Evolutionary conservation across 2,797 vertebrate species (phyloP), one percentile per base, ranked within the genome.

Genomic region (Myotis daubentonii): DNA sequence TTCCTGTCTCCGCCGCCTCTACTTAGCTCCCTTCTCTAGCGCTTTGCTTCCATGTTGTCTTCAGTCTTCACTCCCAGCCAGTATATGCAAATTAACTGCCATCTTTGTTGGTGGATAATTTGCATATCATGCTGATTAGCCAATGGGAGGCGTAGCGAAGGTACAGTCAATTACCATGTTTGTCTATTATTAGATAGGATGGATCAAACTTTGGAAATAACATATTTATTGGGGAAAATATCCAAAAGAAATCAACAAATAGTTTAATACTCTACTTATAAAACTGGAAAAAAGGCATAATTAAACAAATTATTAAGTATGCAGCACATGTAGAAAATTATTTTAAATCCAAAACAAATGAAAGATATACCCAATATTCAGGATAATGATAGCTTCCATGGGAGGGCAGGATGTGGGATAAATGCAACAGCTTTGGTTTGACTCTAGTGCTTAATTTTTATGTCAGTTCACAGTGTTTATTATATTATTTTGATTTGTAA

Each of bases 301-400:
- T 19, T 36, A 60, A 57, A 75, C 20, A 62, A 49, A 49, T n/a
- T 20, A 84, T 51, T 70, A 70, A 30, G n/a, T 10, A 86, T 36
- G 53, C 0, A 57, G 55, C 17, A 51, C 19, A 36, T 5, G 4
- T 23, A 80, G 28, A 88, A 80, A 95, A 28, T 13, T 19, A 44
- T 23, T 94, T 86, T 80, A n/a, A 41, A 78, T 86, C 66, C 3
- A 88, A 91, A 41, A 6, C 4, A 86, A 79, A 91, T 93, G 89
- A 91, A 51, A 4, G 10, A 28, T 89, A 76, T 9, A 71, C 8
- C 0, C 2, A 60, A 30, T 44, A 82, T 60, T 79, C 25, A 82
- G 30, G 12, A n/a, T 82, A 72, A 60, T 11, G 16, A 10, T 44
- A 71, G 80, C 2, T 23, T 47, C 15, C 23, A 0, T 79, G 11